Evolutionary conservation across 2,888 invertebrate species (phyloP).

Genomic region (Lasioglossum figueresi): DNA sequence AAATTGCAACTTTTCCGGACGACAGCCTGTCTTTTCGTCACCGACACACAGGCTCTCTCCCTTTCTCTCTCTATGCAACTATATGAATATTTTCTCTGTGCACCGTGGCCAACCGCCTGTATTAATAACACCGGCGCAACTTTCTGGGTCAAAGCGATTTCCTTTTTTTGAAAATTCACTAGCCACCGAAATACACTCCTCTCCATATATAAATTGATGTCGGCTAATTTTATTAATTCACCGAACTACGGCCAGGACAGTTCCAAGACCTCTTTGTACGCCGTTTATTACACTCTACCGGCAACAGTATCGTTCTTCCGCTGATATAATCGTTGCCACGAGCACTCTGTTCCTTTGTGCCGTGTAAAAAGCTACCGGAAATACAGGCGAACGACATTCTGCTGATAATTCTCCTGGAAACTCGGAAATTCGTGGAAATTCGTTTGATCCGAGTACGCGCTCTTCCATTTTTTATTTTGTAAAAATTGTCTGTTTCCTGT

Average conservation of each 20-base stretch:
- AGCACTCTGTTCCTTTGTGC: neutral
- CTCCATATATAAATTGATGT: neutral
- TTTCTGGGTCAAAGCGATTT: constrained; percentile 36
- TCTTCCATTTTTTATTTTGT: neutral
- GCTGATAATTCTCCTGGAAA: neutral
- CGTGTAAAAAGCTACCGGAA: neutral
- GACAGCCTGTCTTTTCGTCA: constrained; percentile 62
- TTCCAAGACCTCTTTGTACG: neutral
- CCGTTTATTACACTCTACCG: neutral
- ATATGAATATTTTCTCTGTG: constrained; percentile 16
- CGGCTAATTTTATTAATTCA: neutral
- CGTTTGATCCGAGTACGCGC: neutral
- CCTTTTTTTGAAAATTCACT: neutral
- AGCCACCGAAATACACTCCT: constrained; percentile 1
- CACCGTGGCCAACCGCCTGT: neutral
- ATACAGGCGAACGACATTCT: neutral
- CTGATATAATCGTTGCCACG: neutral
- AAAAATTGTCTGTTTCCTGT: neutral
- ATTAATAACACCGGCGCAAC: constrained; percentile 23
- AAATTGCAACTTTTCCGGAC: constrained; percentile 74
- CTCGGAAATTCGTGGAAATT: neutral
- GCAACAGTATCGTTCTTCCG: neutral
- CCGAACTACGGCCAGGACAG: neutral
- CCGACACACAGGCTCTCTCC: constrained; percentile 18
- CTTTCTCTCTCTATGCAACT: constrained; percentile 2